Evolutionary conservation across 2,797 vertebrate species (phyloP).

Genomic region (Lepilemur septentrionalis): DNA sequence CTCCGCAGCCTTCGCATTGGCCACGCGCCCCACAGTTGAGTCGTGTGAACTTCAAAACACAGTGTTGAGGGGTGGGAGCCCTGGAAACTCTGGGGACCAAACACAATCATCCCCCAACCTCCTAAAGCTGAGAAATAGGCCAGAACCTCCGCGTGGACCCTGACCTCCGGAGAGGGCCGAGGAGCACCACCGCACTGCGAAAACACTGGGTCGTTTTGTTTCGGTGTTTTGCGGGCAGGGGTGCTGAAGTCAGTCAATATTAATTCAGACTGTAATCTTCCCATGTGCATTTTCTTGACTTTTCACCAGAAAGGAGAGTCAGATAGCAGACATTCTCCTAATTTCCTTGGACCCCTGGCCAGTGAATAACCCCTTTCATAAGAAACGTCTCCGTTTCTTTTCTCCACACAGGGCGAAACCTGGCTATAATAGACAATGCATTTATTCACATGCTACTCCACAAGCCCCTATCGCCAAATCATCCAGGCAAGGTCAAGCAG

Average conservation of each 20-base stretch:
- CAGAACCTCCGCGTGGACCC: background rate
- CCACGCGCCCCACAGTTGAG: slow-evolving; percentile 82
- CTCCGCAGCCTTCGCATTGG: slow-evolving; percentile 81
- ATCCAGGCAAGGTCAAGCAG: slow-evolving; percentile 25
- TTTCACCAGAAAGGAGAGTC: slow-evolving; percentile 57
- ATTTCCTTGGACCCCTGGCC: slow-evolving; percentile 52
- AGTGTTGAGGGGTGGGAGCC: slow-evolving; percentile 75
- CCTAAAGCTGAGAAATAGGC: background rate
- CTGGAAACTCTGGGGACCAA: slow-evolving; percentile 21
- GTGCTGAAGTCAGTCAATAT: background rate
- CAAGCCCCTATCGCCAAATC: slow-evolving; percentile 5
- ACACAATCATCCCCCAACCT: slow-evolving; percentile 16
- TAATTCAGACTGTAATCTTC: slow-evolving; percentile 57
- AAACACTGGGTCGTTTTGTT: background rate
- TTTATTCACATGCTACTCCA: slow-evolving; percentile 69
- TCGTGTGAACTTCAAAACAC: slow-evolving; percentile 90
- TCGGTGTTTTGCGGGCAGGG: background rate
- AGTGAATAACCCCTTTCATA: slow-evolving; percentile 76
- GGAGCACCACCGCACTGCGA: background rate
- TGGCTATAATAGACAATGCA: slow-evolving; percentile 71
- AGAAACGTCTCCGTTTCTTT: slow-evolving; percentile 50
- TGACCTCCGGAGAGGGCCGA: background rate
- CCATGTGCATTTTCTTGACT: slow-evolving; percentile 52
- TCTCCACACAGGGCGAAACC: slow-evolving; percentile 42
- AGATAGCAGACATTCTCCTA: slow-evolving; percentile 64